Conservation (phyloP, 2,888 invertebrate species). For the Dinocampus coccinellae region DNA sequence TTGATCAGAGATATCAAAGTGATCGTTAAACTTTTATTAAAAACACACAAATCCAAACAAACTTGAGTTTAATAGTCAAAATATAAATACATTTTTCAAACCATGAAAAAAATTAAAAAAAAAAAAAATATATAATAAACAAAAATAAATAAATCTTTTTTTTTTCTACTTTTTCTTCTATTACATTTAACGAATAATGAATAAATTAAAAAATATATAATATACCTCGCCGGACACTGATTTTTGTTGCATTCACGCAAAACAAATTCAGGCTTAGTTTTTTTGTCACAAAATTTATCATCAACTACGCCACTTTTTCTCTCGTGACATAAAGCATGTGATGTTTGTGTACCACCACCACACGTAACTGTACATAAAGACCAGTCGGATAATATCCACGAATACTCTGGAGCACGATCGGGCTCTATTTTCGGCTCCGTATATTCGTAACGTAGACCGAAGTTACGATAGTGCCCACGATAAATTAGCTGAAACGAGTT, state of each 20-base stretch:
- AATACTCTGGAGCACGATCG: slow-evolving; percentile 73
- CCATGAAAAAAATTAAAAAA: too few species aligned
- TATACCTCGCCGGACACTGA: slow-evolving; percentile 71
- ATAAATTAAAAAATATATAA: neutral
- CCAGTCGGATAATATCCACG: slow-evolving; percentile 87
- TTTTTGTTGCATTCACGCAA: slow-evolving; percentile 70
- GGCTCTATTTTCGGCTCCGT: slow-evolving; percentile 78
- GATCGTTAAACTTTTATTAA: neutral
- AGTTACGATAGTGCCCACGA: slow-evolving; percentile 76
- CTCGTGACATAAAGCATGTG: slow-evolving; percentile 74
- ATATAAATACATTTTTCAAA: neutral
- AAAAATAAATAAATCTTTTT: neutral
- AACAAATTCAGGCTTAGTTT: slow-evolving; percentile 66
- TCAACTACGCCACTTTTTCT: slow-evolving; percentile 75
- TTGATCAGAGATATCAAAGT: neutral
- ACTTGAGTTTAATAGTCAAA: neutral
- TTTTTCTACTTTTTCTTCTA: neutral
- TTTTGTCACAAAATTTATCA: slow-evolving; percentile 70
- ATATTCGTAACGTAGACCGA: slow-evolving; percentile 88
- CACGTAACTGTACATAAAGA: slow-evolving; percentile 83
- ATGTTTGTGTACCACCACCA: slow-evolving; percentile 79
- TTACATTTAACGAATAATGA: slow-evolving; percentile 5
- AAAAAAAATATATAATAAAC: neutral
- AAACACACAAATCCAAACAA: neutral
- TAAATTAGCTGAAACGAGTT: slow-evolving; percentile 56